Evolutionary conservation across 2,797 vertebrate genomes (phyloP).

Genomic region (Phyllotis vaccarum): DNA sequence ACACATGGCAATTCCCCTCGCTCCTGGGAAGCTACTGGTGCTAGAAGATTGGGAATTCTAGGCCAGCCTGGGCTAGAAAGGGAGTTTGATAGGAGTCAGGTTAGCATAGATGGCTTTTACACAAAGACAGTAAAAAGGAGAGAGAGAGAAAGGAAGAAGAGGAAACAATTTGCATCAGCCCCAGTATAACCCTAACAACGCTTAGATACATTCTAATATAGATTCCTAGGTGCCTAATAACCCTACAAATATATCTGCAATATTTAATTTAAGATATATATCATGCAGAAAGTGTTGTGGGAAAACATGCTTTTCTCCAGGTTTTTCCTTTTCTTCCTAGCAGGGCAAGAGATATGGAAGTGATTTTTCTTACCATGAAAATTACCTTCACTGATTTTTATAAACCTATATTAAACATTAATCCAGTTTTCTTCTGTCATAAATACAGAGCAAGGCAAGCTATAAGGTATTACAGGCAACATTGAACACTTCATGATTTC

Average conservation of each 20-base stretch:
- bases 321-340: conserved; percentile 45
- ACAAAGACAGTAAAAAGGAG: not conserved
- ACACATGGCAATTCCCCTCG: not conserved
- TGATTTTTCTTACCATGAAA: not conserved
- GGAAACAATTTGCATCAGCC: no score
- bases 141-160: not conserved
- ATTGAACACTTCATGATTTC: not conserved
- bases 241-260: not conserved
- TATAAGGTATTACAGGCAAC: not conserved
- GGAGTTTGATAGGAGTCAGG: not conserved
- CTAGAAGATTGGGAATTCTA: not conserved
- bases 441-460: not conserved
- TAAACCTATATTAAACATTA: not conserved
- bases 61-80: not conserved
- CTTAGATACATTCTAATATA: not conserved
- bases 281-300: not conserved
- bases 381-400: not conserved
- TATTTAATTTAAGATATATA: not conserved
- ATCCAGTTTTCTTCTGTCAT: not conserved
- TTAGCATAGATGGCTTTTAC: no score
- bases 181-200: not conserved
- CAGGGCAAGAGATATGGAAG: not conserved
- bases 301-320: not conserved
- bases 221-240: not conserved
- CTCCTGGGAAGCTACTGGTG: not conserved